Conservation (phyloP, 2,113 vertebrate species). For the Caranx ignobilis region DNA sequence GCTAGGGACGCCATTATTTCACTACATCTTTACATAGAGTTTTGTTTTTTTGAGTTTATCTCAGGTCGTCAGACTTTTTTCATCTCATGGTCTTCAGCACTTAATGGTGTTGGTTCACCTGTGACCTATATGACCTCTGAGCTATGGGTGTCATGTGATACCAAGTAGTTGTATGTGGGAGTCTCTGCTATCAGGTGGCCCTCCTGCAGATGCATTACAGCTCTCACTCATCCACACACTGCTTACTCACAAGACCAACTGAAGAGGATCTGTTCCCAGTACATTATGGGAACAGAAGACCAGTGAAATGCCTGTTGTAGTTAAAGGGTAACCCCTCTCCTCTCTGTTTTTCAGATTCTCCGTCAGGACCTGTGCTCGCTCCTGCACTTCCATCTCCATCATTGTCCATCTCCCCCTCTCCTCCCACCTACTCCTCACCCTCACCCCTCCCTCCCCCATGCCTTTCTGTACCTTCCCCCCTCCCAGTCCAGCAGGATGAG, state of each 20-base stretch:
- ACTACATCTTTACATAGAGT: too few species aligned
- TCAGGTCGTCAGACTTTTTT: too few species aligned
- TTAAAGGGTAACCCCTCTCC: neutral
- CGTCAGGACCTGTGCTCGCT: constrained; percentile 52
- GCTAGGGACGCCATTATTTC: too few species aligned
- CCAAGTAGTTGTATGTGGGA: neutral
- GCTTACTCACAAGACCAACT: too few species aligned
- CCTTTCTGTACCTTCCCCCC: constrained; percentile 61
- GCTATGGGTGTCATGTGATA: neutral
- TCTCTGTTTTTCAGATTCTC: constrained; percentile 65
- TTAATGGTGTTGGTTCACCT: too few species aligned
- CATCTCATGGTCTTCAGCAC: too few species aligned
- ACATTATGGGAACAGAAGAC: neutral
- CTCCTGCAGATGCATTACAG: too few species aligned
- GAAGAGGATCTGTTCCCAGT: too few species aligned
- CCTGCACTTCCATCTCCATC: constrained; percentile 61
- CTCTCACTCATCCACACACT: too few species aligned
- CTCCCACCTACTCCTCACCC: constrained; percentile 65
- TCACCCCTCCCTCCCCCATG: constrained; percentile 63
- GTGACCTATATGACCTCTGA: too few species aligned
- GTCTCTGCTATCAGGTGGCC: too few species aligned
- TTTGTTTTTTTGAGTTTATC: too few species aligned
- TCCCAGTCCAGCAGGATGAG: constrained; percentile 26
- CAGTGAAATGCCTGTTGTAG: neutral
- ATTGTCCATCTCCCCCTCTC: constrained; percentile 63